Evolutionary conservation across 2,797 vertebrate genomes (phyloP).

Genomic region (Acipenser transmontanus): DNA sequence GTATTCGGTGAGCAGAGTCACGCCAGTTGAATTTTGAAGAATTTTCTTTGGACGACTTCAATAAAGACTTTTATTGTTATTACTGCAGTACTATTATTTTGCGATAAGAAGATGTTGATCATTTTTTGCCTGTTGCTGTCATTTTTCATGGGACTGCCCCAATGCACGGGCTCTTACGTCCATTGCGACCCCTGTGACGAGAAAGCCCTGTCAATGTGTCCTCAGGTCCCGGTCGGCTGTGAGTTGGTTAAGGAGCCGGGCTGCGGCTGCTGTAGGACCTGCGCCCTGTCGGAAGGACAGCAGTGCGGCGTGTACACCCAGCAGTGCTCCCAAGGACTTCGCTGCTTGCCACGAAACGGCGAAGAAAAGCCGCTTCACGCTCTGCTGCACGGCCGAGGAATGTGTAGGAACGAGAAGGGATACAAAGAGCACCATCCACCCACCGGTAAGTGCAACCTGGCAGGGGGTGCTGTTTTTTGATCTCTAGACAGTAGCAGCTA

Average conservation of each 20-base stretch:
- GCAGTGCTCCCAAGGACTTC: slow-evolving; percentile 84
- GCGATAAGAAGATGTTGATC: slow-evolving; percentile 47
- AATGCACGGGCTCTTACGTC: slow-evolving; percentile 80
- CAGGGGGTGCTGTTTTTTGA: too few relatives aligned
- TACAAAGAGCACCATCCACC: slow-evolving; percentile 74
- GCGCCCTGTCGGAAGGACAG: slow-evolving; percentile 87
- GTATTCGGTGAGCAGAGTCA: background rate
- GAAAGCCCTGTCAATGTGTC: slow-evolving; percentile 90
- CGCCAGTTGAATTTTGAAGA: background rate
- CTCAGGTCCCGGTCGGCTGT: slow-evolving; percentile 83
- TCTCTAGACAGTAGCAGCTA: too few relatives aligned
- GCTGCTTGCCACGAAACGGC: slow-evolving; percentile 86
- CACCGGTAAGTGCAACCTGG: slow-evolving; percentile 49
- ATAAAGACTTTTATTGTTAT: background rate
- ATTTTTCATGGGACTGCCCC: slow-evolving; percentile 72
- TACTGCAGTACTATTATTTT: slow-evolving; percentile 21
- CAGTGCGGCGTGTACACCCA: slow-evolving; percentile 95
- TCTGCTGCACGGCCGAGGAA: slow-evolving; percentile 86
- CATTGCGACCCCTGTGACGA: slow-evolving; percentile 94
- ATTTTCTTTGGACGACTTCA: background rate
- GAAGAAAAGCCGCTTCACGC: slow-evolving; percentile 96
- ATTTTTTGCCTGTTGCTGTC: slow-evolving; percentile 70
- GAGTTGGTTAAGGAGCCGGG: slow-evolving; percentile 95
- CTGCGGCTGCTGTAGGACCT: slow-evolving; percentile 96
- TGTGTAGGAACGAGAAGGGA: slow-evolving; percentile 93